Evolutionary conservation across 2,888 invertebrate genomes (phyloP).

Genomic region (Lycocerus yunnanus): DNA sequence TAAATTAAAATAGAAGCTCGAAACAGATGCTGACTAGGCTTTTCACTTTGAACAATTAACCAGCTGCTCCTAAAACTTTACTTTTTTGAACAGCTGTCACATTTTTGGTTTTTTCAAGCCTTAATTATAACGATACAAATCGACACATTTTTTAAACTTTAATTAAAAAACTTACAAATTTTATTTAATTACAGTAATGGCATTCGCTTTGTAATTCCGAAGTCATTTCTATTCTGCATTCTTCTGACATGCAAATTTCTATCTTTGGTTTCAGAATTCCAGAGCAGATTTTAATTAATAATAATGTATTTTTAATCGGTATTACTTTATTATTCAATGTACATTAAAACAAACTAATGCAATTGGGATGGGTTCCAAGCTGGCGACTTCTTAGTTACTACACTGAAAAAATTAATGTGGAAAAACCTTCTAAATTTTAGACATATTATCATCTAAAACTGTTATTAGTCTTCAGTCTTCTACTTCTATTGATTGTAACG

Average conservation of each 20-base stretch:
- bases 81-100: constrained; percentile 7
- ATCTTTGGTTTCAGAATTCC: too few relatives aligned
- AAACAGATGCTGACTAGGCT: neutral
- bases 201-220: neutral
- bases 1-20: neutral
- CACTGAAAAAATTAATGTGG: too few relatives aligned
- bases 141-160: neutral
- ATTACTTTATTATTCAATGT: neutral
- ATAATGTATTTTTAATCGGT: neutral
- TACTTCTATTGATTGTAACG: too few relatives aligned
- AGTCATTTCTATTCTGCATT: neutral
- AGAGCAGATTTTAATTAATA: neutral
- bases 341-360: neutral
- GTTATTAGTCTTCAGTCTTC: too few relatives aligned
- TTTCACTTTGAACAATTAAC: neutral
- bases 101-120: neutral
- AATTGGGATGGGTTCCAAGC: too few relatives aligned
- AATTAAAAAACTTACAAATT: neutral
- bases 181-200: neutral
- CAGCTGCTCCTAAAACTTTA: constrained; percentile 1
- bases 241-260: neutral
- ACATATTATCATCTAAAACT: too few relatives aligned
- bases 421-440: too few relatives aligned
- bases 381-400: too few relatives aligned
- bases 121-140: neutral